Evolutionary conservation across 2,888 invertebrate genomes (phyloP), one percentile per base, ranked within the genome.

Genomic region (Synergus gifuensis): DNA sequence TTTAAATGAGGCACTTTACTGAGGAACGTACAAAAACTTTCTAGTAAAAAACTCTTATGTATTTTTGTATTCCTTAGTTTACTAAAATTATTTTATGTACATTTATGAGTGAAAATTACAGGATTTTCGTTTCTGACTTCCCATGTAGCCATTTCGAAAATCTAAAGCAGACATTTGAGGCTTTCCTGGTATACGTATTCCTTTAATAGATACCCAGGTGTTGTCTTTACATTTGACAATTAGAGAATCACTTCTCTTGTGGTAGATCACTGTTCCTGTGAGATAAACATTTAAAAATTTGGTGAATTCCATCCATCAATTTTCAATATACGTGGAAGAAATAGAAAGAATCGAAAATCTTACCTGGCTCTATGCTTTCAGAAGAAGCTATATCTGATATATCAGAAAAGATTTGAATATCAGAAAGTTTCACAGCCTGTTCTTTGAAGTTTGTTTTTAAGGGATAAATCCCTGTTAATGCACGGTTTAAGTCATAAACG

Each of bases 121-220:
- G 16, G 36, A 49, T 73, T 73, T 73, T 54, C 36, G 69, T 28
- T 11, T 73, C 36, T 73, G 28, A 4, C 49, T 95, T 88, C 94
- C 95, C 46, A 98, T 92, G 92, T 95, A 98, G 11, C 98, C 98
- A 93, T 98, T 98, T 92, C 95, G 95, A 93, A 98, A 98, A 90
- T 97, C 97, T 86, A 92, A 88, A 4, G 97, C 96, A 76, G 93
- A 94, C 94, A 98, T 97, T 86, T 94, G 93, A 90, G 94, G 95
- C 90, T 94, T 96, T 12, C 95, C 95, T 85, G 95, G 93, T 80
- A 97, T 91, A 88, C 95, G 94, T 79, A 98, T 85, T 85, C 94
- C 94, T 84, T 93, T 93, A 79, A 97, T 94, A 90, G 94, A 94
- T 81, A 98, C 92, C 93, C 94, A 95, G 84, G 93, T 94, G 77